These are phyloP conservation scores for Corbicula japonica DNA, from an alignment of 2,888 invertebrate species.

Conservation along the genomic window DNA sequence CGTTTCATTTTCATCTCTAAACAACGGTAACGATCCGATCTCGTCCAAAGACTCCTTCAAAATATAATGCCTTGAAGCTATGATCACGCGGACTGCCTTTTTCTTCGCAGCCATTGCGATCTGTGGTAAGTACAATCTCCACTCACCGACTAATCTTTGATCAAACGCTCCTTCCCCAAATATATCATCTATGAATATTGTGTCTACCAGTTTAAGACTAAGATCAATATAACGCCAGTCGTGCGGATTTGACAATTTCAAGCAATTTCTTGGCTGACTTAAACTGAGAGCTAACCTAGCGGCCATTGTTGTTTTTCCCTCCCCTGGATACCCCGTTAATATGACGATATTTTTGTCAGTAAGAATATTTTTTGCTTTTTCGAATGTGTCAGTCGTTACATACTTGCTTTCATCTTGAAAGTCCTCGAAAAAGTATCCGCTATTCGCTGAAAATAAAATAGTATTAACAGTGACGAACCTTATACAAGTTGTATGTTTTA, in stretches of 20 bases:
- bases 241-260: constrained; percentile 10
- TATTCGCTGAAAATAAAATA: too few species aligned
- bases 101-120: not conserved
- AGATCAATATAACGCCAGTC: constrained; percentile 25
- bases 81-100: not conserved
- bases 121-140: constrained; percentile 2
- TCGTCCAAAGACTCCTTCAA: constrained; percentile 3
- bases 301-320: constrained; percentile 32
- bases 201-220: constrained; percentile 18
- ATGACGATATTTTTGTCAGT: constrained; percentile 4
- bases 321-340: constrained; percentile 25
- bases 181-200: constrained; percentile 25
- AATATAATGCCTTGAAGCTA: constrained; percentile 22
- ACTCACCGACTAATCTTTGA: constrained; percentile 2
- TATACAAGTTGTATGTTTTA: too few species aligned
- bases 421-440: not conserved
- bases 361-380: constrained; percentile 1
- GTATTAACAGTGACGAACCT: too few species aligned
- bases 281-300: not conserved
- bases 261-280: not conserved
- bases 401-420: not conserved
- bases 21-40: not conserved
- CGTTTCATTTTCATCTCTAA: too few species aligned
- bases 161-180: constrained; percentile 25
- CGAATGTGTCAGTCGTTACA: constrained; percentile 7